Conservation (phyloP, 2,888 invertebrate genomes). For the Tromatobia lineatoria region DNA sequence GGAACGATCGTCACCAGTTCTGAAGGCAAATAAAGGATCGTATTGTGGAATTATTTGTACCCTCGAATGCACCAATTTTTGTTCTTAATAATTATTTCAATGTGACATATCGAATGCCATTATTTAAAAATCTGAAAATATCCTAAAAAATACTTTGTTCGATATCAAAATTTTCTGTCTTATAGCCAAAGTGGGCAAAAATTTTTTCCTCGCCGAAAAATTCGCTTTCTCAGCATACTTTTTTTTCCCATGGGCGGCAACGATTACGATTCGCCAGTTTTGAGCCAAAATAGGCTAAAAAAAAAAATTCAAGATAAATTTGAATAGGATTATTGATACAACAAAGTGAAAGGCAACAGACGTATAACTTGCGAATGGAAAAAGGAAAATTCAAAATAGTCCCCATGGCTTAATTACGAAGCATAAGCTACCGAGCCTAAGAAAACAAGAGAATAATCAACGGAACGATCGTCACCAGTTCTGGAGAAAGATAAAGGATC, state of each 20-base stretch:
- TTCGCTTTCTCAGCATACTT: too few species aligned
- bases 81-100: too few species aligned
- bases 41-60: too few species aligned
- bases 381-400: neutral
- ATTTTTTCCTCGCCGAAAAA: too few species aligned
- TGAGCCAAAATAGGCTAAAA: neutral
- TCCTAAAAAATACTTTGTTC: too few species aligned
- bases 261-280: neutral
- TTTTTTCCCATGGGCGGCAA: too few species aligned
- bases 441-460: conserved; percentile 17
- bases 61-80: too few species aligned
- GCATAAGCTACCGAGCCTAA: neutral
- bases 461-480: conserved; percentile 8
- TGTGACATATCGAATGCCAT: too few species aligned
- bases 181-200: too few species aligned
- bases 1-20: conserved; percentile 8
- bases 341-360: neutral
- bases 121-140: too few species aligned
- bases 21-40: conserved; percentile 19
- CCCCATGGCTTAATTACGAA: conserved; percentile 6
- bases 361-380: neutral
- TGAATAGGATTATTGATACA: neutral
- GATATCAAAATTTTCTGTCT: too few species aligned
- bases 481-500: conserved; percentile 18
- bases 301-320: neutral